A percentile compares a stretch with the other conserved stretches of the same genome.
Conservation (phyloP, 2,113 vertebrate genomes). For the Oncorhynchus gorbuscha region DNA sequence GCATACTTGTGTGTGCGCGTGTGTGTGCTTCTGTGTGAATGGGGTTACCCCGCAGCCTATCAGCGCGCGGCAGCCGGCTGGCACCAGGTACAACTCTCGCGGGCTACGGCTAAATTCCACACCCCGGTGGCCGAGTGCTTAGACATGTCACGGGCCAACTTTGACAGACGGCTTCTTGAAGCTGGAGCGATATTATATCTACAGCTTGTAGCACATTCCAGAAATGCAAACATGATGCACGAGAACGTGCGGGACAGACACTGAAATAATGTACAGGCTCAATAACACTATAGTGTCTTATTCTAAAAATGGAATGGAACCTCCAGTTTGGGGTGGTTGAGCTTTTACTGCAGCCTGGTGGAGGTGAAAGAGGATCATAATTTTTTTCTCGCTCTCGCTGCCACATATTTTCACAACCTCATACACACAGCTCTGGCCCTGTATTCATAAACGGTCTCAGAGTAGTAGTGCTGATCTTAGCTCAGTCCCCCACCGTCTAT, state of each 20-base stretch:
- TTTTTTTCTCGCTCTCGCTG: not conserved
- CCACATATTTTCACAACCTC: not conserved
- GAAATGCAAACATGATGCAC: constrained; percentile 25
- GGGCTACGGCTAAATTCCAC: constrained; percentile 78
- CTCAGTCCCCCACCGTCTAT: too few species aligned
- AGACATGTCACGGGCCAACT: constrained; percentile 62
- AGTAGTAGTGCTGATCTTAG: not conserved
- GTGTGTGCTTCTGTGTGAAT: not conserved
- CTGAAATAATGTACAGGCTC: not conserved
- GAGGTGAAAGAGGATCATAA: not conserved
- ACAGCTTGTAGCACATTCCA: constrained; percentile 51
- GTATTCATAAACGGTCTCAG: not conserved
- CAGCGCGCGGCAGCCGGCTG: constrained; percentile 58
- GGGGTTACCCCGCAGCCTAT: constrained; percentile 36
- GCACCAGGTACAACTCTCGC: constrained; percentile 75
- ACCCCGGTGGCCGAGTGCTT: constrained; percentile 68
- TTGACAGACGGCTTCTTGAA: constrained; percentile 69
- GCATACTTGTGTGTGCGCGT: constrained; percentile 10
- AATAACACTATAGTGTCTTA: not conserved
- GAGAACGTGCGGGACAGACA: constrained; percentile 8
- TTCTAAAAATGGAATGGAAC: constrained; percentile 1
- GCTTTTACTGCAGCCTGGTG: constrained; percentile 2
- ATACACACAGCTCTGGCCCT: too few species aligned
- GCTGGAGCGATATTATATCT: constrained; percentile 57
- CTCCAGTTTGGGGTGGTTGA: not conserved